Conservation (phyloP, 2,113 vertebrate genomes). For the Ursus arctos region DNA sequence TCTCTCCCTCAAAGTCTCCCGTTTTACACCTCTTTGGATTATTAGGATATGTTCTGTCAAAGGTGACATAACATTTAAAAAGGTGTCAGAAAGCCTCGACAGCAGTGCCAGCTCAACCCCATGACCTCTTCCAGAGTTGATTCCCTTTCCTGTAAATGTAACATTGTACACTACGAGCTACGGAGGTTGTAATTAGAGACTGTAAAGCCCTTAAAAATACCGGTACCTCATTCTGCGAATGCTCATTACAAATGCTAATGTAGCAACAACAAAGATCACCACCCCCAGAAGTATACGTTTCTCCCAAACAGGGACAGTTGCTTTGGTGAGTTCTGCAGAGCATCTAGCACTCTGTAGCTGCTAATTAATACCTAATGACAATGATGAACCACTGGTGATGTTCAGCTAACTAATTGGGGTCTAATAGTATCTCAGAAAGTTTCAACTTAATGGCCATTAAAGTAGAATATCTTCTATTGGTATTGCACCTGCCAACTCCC, state of each 20-base stretch:
- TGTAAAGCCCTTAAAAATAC: neutral
- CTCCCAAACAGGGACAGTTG: conserved; percentile 7
- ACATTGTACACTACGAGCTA: neutral
- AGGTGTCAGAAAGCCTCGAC: neutral
- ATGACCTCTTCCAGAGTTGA: neutral
- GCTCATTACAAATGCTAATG: conserved; percentile 41
- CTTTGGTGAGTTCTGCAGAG: conserved; percentile 59
- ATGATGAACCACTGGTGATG: conserved; percentile 70
- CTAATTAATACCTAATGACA: conserved; percentile 79
- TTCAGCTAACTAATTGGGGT: conserved; percentile 65
- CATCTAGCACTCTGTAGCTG: conserved; percentile 52
- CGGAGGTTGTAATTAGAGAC: conserved; percentile 22
- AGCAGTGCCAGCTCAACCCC: neutral
- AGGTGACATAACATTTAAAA: conserved; percentile 11
- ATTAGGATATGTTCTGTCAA: conserved; percentile 2
- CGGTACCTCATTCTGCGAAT: conserved; percentile 5
- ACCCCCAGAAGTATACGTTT: conserved; percentile 37
- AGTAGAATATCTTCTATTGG: conserved; percentile 67
- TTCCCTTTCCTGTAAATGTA: conserved; percentile 34
- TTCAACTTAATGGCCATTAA: conserved; percentile 75
- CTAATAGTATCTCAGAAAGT: conserved; percentile 70
- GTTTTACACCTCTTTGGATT: neutral
- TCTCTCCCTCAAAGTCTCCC: neutral
- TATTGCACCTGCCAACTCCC: conserved; percentile 74
- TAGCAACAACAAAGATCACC: conserved; percentile 48